phyloP scores from a whole-genome alignment of 2,797 vertebrate genomes.

The Morus bassanus region DNA sequence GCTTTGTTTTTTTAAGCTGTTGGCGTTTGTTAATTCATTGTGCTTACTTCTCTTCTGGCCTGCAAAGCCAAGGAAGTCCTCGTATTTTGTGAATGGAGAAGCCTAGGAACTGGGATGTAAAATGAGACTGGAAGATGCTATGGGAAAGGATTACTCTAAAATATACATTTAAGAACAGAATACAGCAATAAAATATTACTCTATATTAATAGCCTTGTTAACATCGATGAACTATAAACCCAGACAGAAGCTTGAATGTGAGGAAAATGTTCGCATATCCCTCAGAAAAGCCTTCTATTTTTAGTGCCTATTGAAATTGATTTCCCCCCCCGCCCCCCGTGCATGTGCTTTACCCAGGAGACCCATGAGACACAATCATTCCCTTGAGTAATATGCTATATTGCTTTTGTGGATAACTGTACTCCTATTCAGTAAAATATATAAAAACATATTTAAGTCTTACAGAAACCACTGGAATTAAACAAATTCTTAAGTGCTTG shows the following conservation, averaged over 20 bases:
- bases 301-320: constrained; percentile 52
- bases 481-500: constrained; percentile 32
- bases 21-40: background rate
- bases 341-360: constrained; percentile 37
- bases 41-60: background rate
- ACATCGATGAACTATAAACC: constrained; percentile 23
- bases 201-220: constrained; percentile 48
- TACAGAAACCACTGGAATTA: constrained; percentile 25
- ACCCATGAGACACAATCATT: background rate
- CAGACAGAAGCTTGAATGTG: background rate
- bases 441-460: constrained; percentile 10
- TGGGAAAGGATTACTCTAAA: background rate
- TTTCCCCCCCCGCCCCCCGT: background rate
- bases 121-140: background rate
- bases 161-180: background rate
- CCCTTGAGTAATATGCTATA: constrained; percentile 21
- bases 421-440: constrained; percentile 6
- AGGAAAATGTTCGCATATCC: background rate
- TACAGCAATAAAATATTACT: background rate
- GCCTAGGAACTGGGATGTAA: background rate
- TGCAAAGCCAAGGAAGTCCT: constrained; percentile 15
- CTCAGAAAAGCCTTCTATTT: constrained; percentile 53
- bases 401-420: constrained; percentile 12
- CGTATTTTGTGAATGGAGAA: background rate
- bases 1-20: background rate